A percentile compares a stretch with the other conserved stretches of the same genome.
These are phyloP conservation scores for Pygmarrhopalites habei DNA, from an alignment of 1,140 invertebrate genomes.

Conservation along the genomic window DNA sequence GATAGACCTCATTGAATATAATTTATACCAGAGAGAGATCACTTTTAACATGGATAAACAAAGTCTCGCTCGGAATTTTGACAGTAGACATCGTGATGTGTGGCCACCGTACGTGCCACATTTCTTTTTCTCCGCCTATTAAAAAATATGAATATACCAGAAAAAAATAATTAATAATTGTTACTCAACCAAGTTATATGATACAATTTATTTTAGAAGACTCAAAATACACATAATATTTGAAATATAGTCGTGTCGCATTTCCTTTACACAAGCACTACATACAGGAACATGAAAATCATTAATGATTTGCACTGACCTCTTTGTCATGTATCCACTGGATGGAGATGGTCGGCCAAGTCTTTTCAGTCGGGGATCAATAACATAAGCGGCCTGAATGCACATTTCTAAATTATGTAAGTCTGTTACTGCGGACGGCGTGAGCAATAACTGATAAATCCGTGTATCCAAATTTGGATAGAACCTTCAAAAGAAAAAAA, in stretches of 20 bases:
- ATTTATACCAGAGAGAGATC: too few species aligned
- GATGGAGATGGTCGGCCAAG: neutral
- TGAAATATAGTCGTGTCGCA: neutral
- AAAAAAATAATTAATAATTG: neutral
- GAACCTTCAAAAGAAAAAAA: slow-evolving; percentile 14
- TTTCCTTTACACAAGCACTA: neutral
- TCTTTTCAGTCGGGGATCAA: slow-evolving; percentile 2
- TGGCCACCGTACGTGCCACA: neutral
- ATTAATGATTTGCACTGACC: slow-evolving; percentile 6
- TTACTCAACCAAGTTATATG: neutral
- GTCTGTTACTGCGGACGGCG: slow-evolving; percentile 16
- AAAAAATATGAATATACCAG: neutral
- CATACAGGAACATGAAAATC: too few species aligned
- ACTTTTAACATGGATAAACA: neutral
- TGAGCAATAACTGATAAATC: slow-evolving; percentile 18
- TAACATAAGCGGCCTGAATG: slow-evolving; percentile 20
- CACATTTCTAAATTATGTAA: slow-evolving; percentile 29
- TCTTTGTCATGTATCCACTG: neutral
- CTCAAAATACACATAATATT: neutral
- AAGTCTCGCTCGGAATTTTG: neutral
- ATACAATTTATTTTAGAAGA: neutral
- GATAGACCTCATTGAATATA: too few species aligned
- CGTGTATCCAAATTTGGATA: slow-evolving; percentile 14
- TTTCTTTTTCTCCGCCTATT: neutral
- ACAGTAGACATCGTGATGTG: slow-evolving; percentile 6